These are phyloP conservation scores for Lanistes nyassanus DNA, from an alignment of 1,140 invertebrate species.

Conservation along the genomic window DNA sequence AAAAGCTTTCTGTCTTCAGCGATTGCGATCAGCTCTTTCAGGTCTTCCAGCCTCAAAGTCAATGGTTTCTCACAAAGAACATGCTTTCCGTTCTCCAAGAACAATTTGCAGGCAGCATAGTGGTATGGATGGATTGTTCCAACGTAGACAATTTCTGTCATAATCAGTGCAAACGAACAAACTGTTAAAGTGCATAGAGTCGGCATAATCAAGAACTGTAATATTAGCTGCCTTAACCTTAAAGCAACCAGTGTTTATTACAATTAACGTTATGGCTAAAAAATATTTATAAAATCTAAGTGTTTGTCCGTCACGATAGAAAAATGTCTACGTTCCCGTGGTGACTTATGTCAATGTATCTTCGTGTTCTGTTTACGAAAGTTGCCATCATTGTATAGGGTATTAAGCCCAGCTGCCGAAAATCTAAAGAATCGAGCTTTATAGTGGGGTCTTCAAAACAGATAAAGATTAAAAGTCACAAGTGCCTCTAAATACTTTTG, in stretches of 20 bases:
- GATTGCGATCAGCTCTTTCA: constrained; percentile 44
- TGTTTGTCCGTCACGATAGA: not conserved
- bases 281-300: not conserved
- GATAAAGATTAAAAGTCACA: too few relatives aligned
- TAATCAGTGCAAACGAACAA: not conserved
- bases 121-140: constrained; percentile 79
- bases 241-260: not conserved
- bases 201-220: not conserved
- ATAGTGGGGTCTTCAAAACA: too few relatives aligned
- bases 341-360: too few relatives aligned
- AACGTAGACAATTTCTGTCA: constrained; percentile 82
- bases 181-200: not conserved
- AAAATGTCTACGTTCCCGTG: too few relatives aligned
- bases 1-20: constrained; percentile 73
- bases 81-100: constrained; percentile 80
- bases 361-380: too few relatives aligned
- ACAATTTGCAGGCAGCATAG: constrained; percentile 74
- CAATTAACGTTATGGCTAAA: not conserved
- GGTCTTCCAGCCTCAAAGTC: constrained; percentile 74
- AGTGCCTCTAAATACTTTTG: too few relatives aligned
- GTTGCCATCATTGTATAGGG: too few relatives aligned
- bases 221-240: not conserved
- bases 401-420: too few relatives aligned
- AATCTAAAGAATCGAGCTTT: too few relatives aligned
- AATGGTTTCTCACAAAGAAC: constrained; percentile 87